A percentile compares a stretch with the other conserved stretches of the same genome.
Conservation (phyloP, 2,797 vertebrate genomes). For the Semotilus atromaculatus region DNA sequence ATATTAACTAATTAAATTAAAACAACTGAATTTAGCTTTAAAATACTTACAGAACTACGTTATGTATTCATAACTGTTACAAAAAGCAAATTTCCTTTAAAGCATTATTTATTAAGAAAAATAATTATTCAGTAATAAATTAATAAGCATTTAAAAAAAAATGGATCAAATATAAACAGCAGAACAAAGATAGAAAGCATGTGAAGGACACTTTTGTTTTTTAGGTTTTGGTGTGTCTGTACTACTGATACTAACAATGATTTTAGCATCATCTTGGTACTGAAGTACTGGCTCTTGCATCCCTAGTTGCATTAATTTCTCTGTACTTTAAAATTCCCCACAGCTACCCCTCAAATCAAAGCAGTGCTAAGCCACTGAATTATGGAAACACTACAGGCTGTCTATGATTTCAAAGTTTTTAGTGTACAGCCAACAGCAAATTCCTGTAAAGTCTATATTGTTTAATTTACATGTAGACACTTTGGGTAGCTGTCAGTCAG, state of each 20-base stretch:
- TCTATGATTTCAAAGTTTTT: slow-evolving; percentile 61
- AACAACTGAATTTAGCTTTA: not conserved
- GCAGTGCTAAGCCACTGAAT: not conserved
- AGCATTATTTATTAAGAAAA: not conserved
- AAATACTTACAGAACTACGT: not conserved
- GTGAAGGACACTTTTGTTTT: not conserved
- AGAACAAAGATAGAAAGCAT: not conserved
- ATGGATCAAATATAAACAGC: not conserved
- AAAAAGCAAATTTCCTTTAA: not conserved
- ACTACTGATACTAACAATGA: not conserved
- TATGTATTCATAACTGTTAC: not conserved
- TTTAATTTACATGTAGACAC: slow-evolving; percentile 53
- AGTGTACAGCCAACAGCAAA: slow-evolving; percentile 18
- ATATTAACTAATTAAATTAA: not conserved
- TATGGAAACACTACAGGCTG: slow-evolving; percentile 58
- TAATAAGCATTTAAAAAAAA: not conserved
- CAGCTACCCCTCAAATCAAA: not conserved
- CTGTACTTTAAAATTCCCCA: not conserved
- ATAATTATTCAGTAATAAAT: not conserved
- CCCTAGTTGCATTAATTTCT: not conserved
- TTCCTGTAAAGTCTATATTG: slow-evolving; percentile 62
- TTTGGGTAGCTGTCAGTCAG: slow-evolving; percentile 62
- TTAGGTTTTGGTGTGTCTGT: not conserved
- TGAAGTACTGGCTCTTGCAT: not conserved
- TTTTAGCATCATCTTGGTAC: not conserved